These are phyloP conservation scores for Catajapyx aquilonaris DNA, from an alignment of 1,140 invertebrate species.

Conservation along the genomic window DNA sequence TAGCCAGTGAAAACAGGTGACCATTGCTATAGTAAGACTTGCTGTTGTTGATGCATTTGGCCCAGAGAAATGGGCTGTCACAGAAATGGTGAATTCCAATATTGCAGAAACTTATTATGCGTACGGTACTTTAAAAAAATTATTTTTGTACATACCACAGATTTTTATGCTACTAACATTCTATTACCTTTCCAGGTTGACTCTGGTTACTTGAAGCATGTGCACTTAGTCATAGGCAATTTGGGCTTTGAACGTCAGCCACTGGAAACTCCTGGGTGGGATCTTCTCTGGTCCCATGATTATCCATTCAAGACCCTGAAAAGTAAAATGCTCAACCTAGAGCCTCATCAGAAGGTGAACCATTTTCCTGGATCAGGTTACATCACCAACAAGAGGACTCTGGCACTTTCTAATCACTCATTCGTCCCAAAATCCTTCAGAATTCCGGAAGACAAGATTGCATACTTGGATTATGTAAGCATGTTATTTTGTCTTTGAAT, in stretches of 20 bases:
- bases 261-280: conserved; percentile 42
- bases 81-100: too few relatives aligned
- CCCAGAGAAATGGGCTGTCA: too few relatives aligned
- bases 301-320: conserved; percentile 58
- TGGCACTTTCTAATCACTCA: conserved; percentile 52
- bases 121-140: too few relatives aligned
- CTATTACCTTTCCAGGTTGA: conserved; percentile 31
- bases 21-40: too few relatives aligned
- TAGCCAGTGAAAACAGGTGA: too few relatives aligned
- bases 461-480: conserved; percentile 47
- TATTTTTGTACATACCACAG: too few relatives aligned
- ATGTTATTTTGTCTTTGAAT: too few relatives aligned
- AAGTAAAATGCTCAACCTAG: conserved; percentile 34
- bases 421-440: conserved; percentile 74
- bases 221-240: conserved; percentile 44
- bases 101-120: too few relatives aligned
- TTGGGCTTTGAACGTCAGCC: conserved; percentile 42
- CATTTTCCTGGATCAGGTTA: conserved; percentile 89
- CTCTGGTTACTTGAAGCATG: conserved; percentile 50
- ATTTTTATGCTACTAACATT: too few relatives aligned
- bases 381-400: conserved; percentile 83
- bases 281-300: conserved; percentile 79
- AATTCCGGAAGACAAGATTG: conserved; percentile 51
- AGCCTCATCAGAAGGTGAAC: conserved; percentile 63
- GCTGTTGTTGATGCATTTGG: too few relatives aligned